Conservation (phyloP, 2,113 vertebrate genomes). For the Tympanuchus pallidicinctus region DNA sequence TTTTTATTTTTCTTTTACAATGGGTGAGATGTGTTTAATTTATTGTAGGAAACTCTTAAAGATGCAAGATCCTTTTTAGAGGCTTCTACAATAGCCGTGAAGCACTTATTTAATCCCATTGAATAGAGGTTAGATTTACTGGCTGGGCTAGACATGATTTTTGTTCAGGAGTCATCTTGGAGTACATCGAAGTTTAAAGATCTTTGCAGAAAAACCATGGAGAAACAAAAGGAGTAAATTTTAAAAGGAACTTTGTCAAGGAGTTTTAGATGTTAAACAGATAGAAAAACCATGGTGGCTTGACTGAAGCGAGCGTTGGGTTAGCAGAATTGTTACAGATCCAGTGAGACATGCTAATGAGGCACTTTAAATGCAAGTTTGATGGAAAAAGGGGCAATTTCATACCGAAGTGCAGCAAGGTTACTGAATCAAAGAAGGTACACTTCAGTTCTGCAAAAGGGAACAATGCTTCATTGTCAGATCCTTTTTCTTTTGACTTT, state of each 20-base stretch:
- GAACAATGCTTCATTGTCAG: conserved; percentile 76
- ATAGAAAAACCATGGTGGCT: conserved; percentile 66
- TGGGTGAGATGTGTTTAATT: conserved; percentile 76
- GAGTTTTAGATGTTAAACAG: conserved; percentile 76
- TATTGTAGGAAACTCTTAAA: conserved; percentile 82
- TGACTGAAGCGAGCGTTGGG: conserved; percentile 26
- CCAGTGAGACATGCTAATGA: conserved; percentile 75
- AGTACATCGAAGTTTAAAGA: conserved; percentile 81
- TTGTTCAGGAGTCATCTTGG: conserved; percentile 80
- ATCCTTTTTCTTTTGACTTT: conserved; percentile 62
- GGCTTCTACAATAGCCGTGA: conserved; percentile 77
- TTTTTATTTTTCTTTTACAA: conserved; percentile 6
- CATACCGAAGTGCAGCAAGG: conserved; percentile 75
- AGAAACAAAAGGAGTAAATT: conserved; percentile 79
- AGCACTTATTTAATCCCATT: conserved; percentile 81
- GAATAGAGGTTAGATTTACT: conserved; percentile 83
- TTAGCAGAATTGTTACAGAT: conserved; percentile 52
- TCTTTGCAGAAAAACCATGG: conserved; percentile 74
- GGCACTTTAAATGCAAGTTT: conserved; percentile 76
- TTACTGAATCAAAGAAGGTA: conserved; percentile 77
- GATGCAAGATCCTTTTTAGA: conserved; percentile 75
- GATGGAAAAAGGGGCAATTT: conserved; percentile 75
- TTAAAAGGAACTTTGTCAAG: conserved; percentile 81
- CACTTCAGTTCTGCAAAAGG: conserved; percentile 57
- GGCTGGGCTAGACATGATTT: conserved; percentile 80